A percentile compares a stretch with the other conserved stretches of the same genome.
These are phyloP conservation scores for Eilema griseolum DNA, from an alignment of 2,888 invertebrate species.

Conservation along the genomic window DNA sequence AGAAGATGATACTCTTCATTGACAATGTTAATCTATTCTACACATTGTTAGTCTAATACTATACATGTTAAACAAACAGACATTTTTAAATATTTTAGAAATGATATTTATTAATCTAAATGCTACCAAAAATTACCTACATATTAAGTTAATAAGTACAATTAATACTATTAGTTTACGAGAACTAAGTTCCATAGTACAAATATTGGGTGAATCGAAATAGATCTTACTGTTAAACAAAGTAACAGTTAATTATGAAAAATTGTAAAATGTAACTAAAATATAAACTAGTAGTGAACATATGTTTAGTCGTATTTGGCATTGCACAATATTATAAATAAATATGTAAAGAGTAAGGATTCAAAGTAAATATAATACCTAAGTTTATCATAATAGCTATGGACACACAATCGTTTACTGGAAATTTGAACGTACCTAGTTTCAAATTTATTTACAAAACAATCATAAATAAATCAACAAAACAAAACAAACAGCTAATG, in stretches of 20 bases:
- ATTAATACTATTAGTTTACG: slow-evolving; percentile 83
- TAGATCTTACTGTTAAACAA: slow-evolving; percentile 67
- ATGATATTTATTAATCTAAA: slow-evolving; percentile 85
- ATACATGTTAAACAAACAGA: slow-evolving; percentile 87
- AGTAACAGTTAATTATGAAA: slow-evolving; percentile 67
- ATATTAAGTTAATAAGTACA: slow-evolving; percentile 81
- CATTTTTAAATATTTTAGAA: slow-evolving; percentile 83
- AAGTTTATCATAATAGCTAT: slow-evolving; percentile 65
- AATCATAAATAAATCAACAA: slow-evolving; percentile 60
- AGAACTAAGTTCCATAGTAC: slow-evolving; percentile 72
- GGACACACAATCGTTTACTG: slow-evolving; percentile 66
- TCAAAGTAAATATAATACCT: slow-evolving; percentile 63
- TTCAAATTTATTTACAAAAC: slow-evolving; percentile 67
- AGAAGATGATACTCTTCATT: slow-evolving; percentile 63
- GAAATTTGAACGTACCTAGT: slow-evolving; percentile 58
- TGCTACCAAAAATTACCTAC: slow-evolving; percentile 78
- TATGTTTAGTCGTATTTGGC: slow-evolving; percentile 69
- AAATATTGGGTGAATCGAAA: slow-evolving; percentile 66
- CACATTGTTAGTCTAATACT: slow-evolving; percentile 85
- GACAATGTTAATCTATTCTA: slow-evolving; percentile 84
- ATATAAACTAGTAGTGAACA: slow-evolving; percentile 74
- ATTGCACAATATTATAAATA: slow-evolving; percentile 76
- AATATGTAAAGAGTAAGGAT: slow-evolving; percentile 68
- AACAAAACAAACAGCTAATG: slow-evolving; percentile 67
- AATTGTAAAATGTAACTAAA: slow-evolving; percentile 70